Evolutionary conservation across 92 coral and sea anemone species (phyloP).

Genomic region (Phenganax subtilis): DNA sequence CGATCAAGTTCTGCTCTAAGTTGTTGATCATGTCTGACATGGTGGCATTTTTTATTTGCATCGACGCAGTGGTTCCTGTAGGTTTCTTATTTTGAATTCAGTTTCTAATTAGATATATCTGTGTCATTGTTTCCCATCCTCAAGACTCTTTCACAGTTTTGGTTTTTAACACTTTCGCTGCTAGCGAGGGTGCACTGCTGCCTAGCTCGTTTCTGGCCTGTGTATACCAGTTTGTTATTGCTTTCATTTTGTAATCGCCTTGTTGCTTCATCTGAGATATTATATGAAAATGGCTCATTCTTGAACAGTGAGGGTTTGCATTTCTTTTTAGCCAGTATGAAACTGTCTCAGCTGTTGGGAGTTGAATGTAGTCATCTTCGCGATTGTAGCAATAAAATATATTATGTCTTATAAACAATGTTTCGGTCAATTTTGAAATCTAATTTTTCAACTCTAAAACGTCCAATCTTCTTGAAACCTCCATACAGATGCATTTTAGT

Average conservation of each 20-base stretch:
- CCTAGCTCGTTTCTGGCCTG: background rate
- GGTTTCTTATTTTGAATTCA: conserved; percentile 7
- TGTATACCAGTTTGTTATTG: background rate
- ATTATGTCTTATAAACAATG: too few species aligned
- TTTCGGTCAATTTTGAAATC: too few species aligned
- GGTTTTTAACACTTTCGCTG: background rate
- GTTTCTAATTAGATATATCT: background rate
- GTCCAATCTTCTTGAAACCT: too few species aligned
- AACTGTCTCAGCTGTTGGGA: background rate
- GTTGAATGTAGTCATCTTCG: background rate
- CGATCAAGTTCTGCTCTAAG: background rate
- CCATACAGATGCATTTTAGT: too few species aligned
- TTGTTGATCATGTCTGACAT: conserved; percentile 14
- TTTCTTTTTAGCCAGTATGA: background rate
- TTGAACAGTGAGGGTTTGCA: conserved; percentile 5
- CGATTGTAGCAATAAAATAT: too few species aligned
- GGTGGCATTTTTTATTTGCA: background rate
- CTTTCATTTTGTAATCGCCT: background rate
- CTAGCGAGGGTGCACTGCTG: background rate
- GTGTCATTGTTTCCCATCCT: background rate
- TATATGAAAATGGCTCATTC: background rate
- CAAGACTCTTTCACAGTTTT: background rate
- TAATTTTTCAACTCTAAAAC: too few species aligned
- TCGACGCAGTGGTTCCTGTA: conserved; percentile 6
- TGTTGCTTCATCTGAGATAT: background rate